A percentile compares a stretch with the other conserved stretches of the same genome.
Evolutionary conservation across 2,113 vertebrate genomes (phyloP).

Genomic region (Sinocyclocheilus anophthalmus): DNA sequence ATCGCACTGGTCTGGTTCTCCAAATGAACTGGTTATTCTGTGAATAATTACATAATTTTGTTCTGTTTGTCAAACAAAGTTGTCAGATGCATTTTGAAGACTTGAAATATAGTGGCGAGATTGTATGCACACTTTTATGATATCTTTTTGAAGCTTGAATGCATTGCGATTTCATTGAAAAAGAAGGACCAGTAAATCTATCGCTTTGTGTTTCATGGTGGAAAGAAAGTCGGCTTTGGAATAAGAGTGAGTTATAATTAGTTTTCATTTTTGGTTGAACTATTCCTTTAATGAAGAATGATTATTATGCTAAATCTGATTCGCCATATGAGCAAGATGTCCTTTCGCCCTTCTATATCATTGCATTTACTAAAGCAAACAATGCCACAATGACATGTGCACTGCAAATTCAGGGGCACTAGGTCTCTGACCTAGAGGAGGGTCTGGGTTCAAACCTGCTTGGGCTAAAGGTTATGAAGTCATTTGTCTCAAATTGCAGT

Average conservation of each 20-base stretch:
- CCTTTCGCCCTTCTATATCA: background rate
- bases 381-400: slow-evolving; percentile 37
- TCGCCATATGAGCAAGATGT: background rate
- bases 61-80: background rate
- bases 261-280: background rate
- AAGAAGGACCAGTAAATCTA: background rate
- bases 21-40: background rate
- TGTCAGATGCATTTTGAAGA: background rate
- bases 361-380: slow-evolving; percentile 28
- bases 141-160: background rate
- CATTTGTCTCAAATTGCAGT: slow-evolving; percentile 67
- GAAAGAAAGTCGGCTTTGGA: background rate
- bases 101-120: background rate
- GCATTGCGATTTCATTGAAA: background rate
- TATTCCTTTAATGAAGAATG: background rate
- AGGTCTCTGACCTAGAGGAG: slow-evolving; percentile 48
- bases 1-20: background rate
- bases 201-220: background rate
- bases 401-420: slow-evolving; percentile 34
- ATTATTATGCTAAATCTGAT: slow-evolving; percentile 9
- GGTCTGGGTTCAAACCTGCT: slow-evolving; percentile 52
- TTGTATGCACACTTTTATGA: background rate
- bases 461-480: slow-evolving; percentile 69
- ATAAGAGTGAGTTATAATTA: background rate
- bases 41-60: too few species aligned